Evolutionary conservation across 2,797 vertebrate genomes (phyloP).

Genomic region (Lutjanus argentimaculatus): DNA sequence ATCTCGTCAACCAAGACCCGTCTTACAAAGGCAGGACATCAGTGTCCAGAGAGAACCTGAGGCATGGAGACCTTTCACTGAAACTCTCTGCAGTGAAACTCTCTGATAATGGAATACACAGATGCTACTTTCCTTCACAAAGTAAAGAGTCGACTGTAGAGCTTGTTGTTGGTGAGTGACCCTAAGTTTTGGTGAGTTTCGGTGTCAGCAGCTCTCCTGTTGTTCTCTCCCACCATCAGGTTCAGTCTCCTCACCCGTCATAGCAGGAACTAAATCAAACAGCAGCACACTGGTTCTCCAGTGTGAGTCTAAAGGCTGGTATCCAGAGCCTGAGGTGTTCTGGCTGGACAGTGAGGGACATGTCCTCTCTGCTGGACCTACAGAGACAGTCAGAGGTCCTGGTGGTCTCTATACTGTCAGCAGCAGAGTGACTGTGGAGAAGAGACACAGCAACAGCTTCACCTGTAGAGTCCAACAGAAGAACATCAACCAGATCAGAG

Average conservation of each 20-base stretch:
- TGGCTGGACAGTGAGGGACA: too few species aligned
- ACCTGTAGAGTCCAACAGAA: neutral
- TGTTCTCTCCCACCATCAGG: too few species aligned
- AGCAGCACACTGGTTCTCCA: neutral
- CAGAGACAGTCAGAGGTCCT: too few species aligned
- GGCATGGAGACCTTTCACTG: conserved; percentile 25
- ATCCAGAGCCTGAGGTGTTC: neutral
- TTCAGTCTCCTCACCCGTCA: neutral
- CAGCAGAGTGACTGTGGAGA: too few species aligned
- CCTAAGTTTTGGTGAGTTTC: too few species aligned
- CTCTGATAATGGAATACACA: conserved; percentile 65
- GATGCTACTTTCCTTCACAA: conserved; percentile 39
- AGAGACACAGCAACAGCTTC: too few species aligned
- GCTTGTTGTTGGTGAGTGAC: conserved; percentile 3
- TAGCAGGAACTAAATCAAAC: neutral
- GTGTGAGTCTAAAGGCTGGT: neutral
- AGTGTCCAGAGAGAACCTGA: conserved; percentile 51
- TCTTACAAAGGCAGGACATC: conserved; percentile 50
- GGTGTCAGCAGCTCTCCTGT: too few species aligned
- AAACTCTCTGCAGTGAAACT: conserved; percentile 34
- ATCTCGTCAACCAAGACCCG: neutral
- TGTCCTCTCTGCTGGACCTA: too few species aligned
- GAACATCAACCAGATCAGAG: neutral
- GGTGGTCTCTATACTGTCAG: too few species aligned
- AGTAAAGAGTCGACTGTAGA: neutral